A percentile compares a stretch with the other conserved stretches of the same genome.
Evolutionary conservation across 2,888 invertebrate species (phyloP).

Genomic region (Pheosia gnoma): DNA sequence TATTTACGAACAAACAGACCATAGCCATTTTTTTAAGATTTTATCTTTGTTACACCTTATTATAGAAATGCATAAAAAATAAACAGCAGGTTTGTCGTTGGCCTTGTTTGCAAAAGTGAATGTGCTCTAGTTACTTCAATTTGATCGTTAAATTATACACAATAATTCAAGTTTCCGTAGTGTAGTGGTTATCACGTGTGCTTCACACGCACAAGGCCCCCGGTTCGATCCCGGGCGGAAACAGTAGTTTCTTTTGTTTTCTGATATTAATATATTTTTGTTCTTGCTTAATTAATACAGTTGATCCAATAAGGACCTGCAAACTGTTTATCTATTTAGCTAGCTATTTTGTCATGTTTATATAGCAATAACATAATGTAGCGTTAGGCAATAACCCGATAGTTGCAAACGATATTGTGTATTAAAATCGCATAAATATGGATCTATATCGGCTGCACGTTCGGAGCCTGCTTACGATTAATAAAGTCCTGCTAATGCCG

Average conservation of each 20-base stretch:
- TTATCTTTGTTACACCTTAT: no score
- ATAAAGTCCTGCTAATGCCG: slow-evolving; percentile 23
- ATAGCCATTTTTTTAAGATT: no score
- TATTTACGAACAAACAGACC: no score
- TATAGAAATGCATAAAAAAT: no score
- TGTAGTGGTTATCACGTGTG: slow-evolving; percentile 91
- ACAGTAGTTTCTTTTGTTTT: slow-evolving; percentile 55
- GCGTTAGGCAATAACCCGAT: not conserved
- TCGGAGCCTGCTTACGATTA: slow-evolving; percentile 15
- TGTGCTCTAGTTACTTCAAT: slow-evolving; percentile 29
- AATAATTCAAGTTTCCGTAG: slow-evolving; percentile 82
- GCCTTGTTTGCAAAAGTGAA: slow-evolving; percentile 8
- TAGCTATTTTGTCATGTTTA: not conserved
- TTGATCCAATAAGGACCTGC: no score
- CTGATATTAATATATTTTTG: no score
- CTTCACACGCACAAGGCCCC: slow-evolving; percentile 91
- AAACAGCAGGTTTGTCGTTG: no score
- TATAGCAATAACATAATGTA: not conserved
- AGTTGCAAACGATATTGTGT: slow-evolving; percentile 22
- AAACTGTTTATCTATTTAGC: no score
- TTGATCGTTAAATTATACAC: slow-evolving; percentile 13
- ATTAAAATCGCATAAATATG: slow-evolving; percentile 47
- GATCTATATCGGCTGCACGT: slow-evolving; percentile 20
- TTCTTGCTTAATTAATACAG: no score
- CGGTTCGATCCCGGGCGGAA: slow-evolving; percentile 89